These are phyloP conservation scores for Drosophila sechellia DNA, from an alignment of 1,140 invertebrate species.

Conservation along the genomic window DNA sequence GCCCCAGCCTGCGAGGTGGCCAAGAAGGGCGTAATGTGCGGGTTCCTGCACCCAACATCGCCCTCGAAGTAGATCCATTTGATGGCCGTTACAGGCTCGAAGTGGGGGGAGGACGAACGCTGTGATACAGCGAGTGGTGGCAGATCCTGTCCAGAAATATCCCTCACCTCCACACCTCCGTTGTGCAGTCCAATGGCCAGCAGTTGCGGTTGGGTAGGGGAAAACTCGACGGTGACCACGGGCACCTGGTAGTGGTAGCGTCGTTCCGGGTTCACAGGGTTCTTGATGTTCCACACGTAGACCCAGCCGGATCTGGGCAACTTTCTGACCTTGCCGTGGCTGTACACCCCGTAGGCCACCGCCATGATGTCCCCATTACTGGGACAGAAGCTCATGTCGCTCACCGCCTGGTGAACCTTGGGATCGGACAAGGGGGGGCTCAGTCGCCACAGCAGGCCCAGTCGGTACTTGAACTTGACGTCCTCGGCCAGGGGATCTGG, in stretches of 20 bases:
- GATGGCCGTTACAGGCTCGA: slow-evolving; percentile 89
- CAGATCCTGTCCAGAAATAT: slow-evolving; percentile 86
- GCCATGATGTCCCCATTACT: slow-evolving; percentile 88
- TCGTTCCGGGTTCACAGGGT: slow-evolving; percentile 92
- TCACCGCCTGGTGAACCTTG: slow-evolving; percentile 84
- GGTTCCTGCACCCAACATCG: slow-evolving; percentile 70
- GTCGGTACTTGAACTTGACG: slow-evolving; percentile 87
- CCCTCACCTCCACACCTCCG: slow-evolving; percentile 90
- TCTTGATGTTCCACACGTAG: slow-evolving; percentile 93
- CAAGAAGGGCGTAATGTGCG: slow-evolving; percentile 84
- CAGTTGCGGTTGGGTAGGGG: slow-evolving; percentile 88
- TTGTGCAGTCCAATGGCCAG: slow-evolving; percentile 92
- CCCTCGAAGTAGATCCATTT: slow-evolving; percentile 85
- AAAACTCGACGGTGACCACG: slow-evolving; percentile 91
- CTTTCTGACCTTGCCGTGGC: slow-evolving; percentile 23
- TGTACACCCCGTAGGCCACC: slow-evolving; percentile 89
- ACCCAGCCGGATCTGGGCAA: slow-evolving; percentile 79
- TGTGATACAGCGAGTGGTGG: slow-evolving; percentile 86
- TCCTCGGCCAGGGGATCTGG: slow-evolving; percentile 87
- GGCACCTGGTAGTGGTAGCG: slow-evolving; percentile 88
- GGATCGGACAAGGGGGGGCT: slow-evolving; percentile 35
- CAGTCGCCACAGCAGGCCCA: slow-evolving; percentile 88
- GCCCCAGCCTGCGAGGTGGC: slow-evolving; percentile 87
- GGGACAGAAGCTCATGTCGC: slow-evolving; percentile 87
- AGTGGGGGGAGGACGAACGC: slow-evolving; percentile 86